Base-by-base conservation (phyloP, 1,140 invertebrate species). In the Mercenaria mercenaria region DNA sequence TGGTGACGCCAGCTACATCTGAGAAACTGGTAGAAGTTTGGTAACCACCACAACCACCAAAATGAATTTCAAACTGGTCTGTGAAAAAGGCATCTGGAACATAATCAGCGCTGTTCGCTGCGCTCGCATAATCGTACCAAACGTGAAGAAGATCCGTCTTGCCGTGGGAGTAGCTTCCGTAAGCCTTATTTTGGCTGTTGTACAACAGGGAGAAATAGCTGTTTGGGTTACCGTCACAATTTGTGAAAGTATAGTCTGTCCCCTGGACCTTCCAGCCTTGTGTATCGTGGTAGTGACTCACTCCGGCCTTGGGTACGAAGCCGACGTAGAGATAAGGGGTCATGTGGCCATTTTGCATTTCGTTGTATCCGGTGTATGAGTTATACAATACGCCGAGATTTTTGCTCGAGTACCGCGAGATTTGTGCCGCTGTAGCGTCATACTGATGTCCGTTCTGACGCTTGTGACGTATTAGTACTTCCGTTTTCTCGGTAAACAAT, bases 161-260 rank as follows among this genome's bases (percentile, higher is more conserved):
- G 1, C 39, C 39, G 8, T 50, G 39, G 4, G 47, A 20, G 18
- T 79, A 79, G 26, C 15, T 26, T 26, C 39, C n/a, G 29, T 79
- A 79, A 4, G 43, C 34, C n/a, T 82, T 37, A 6, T 56, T 74
- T 1, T 32, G 18, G 0, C 11, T 41, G 83, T 86, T 86, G 47
- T 50, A 86, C 20, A 86, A 11, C 23, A 76, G 50, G 20, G 47
- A 41, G 23, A 86, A 39, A 32, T 86, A 86, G 34, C 67, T 74
- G 50, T 86, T 86, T 26, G 67, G 69, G 20, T 76, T 76, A 13
- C 67, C 83, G 43, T 86, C 83, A 39, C 83, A 86, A 32, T 72
- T 85, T 10, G 41, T 23, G 32, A 76, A 86, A 37, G 69, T 74
- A 18, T 37, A 37, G 10, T 86, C 83, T 1, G 1, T 23, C 0